phyloP scores from a whole-genome alignment of 2,888 invertebrate species.

The Troglohyphantes excavatus region DNA sequence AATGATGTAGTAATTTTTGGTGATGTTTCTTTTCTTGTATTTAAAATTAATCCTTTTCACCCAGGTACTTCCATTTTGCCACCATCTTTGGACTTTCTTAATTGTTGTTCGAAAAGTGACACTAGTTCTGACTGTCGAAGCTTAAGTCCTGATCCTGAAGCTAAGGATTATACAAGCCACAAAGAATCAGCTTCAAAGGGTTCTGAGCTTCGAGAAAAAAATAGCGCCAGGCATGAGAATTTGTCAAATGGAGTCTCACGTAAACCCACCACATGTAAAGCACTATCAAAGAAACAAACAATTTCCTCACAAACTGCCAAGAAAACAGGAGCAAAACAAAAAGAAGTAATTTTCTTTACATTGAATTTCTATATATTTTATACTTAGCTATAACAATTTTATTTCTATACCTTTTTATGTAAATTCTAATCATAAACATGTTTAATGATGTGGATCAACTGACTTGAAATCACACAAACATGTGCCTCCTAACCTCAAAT shows the following conservation, averaged over 20 bases:
- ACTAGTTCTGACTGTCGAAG: slow-evolving; percentile 80
- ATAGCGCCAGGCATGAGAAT: slow-evolving; percentile 32
- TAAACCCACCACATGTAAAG: slow-evolving; percentile 47
- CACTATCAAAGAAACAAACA: slow-evolving; percentile 39
- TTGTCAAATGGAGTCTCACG: slow-evolving; percentile 57
- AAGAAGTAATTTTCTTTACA: slow-evolving; percentile 45
- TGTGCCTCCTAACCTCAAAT: too few relatives aligned
- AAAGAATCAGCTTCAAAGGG: slow-evolving; percentile 28
- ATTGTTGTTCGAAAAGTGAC: slow-evolving; percentile 83
- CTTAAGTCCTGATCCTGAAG: slow-evolving; percentile 74
- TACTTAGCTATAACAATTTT: too few relatives aligned
- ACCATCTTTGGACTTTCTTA: slow-evolving; percentile 88
- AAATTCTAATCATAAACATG: too few relatives aligned
- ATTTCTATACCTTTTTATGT: neutral
- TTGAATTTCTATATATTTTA: too few relatives aligned
- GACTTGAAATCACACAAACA: too few relatives aligned
- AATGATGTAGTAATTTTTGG: too few relatives aligned
- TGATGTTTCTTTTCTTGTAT: neutral
- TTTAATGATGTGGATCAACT: too few relatives aligned
- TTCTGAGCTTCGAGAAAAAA: slow-evolving; percentile 42
- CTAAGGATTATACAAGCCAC: neutral
- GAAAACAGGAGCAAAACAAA: slow-evolving; percentile 48
- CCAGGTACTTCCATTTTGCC: slow-evolving; percentile 88
- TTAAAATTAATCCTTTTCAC: neutral
- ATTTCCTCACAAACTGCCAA: slow-evolving; percentile 39